phyloP scores from a whole-genome alignment of 2,888 invertebrate species.

The Zygaena filipendulae region DNA sequence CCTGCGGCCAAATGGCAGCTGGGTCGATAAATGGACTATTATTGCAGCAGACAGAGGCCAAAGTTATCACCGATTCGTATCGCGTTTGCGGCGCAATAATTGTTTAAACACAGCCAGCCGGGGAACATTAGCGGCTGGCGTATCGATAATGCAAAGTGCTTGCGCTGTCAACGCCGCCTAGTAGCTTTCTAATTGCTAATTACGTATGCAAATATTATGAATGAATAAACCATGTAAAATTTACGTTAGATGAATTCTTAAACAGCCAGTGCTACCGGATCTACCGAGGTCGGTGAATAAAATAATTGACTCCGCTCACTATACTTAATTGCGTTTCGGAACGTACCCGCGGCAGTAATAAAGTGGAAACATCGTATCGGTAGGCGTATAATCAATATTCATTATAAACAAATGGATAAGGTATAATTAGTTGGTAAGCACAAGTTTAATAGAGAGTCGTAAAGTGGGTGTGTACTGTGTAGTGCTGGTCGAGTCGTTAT shows the following conservation, averaged over 20 bases:
- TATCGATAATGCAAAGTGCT: constrained; percentile 46
- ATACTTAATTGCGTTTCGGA: neutral
- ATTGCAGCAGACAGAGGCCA: constrained; percentile 58
- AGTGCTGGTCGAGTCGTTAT: constrained; percentile 50
- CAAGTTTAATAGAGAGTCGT: constrained; percentile 47
- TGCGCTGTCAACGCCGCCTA: constrained; percentile 28
- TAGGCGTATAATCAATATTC: constrained; percentile 53
- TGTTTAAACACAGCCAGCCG: constrained; percentile 58
- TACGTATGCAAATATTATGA: constrained; percentile 6
- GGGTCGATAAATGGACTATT: constrained; percentile 62
- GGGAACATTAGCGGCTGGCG: constrained; percentile 33
- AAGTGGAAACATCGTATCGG: constrained; percentile 21
- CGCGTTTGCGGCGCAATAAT: constrained; percentile 55
- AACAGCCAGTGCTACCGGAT: constrained; percentile 21
- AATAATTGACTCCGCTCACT: constrained; percentile 41
- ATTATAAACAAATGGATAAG: constrained; percentile 60
- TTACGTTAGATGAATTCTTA: constrained; percentile 4
- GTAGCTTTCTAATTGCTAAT: constrained; percentile 40
- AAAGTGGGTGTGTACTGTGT: constrained; percentile 41
- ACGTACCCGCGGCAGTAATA: neutral
- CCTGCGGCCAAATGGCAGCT: constrained; percentile 47
- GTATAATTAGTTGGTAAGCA: constrained; percentile 53
- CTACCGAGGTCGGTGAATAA: too few species aligned
- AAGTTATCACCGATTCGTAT: constrained; percentile 62
- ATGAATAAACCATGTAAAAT: constrained; percentile 4